Base-by-base conservation (phyloP, 2,797 vertebrate species). In the Emys orbicularis region DNA sequence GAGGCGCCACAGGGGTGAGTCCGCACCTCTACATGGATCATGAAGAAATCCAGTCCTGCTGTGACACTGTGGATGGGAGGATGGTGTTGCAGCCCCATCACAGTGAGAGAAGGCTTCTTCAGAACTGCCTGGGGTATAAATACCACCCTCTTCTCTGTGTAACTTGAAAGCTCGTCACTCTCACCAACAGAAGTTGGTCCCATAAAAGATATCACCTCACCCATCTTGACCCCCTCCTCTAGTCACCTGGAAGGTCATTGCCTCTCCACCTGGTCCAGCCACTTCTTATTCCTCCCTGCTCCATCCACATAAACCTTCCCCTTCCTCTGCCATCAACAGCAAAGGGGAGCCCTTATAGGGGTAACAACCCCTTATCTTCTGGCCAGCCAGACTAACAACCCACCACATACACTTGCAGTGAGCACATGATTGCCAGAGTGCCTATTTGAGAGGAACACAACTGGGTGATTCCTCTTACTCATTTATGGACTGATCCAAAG, bases 401-500 rank as follows among this genome's bases (percentile, higher is more conserved):
- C 34, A 65, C 12, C 31, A 15, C 6, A 16, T 65, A 65, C 6
- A 34, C 15, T 31, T 34, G 15, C 59, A n/a, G 31, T 65, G 59
- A n/a, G 12, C 27, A 31, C 57, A 59, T 61, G 29, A 61, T 34
- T 61, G 68, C 4, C 23, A 37, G 61, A 10, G 23, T 44, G 72
- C 37, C 5, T 27, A 74, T 13, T 25, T 25, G 72, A 74, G 23
- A 74, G 37, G 41, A 44, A 74, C 3, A 74, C 11, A 74, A 74
- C 72, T 44, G 11, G 12, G 21, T 25, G 72, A 44, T 27, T 74
- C 41, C 11, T 25, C 3, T 27, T 44, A 74, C 11, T 89, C 93
- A 92, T 94, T 90, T 95, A 92, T 3, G 59, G 65, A 52, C 94
- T 91, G 57, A 91, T 59, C 91, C 31, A 2, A 84, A 95, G 85